Evolutionary conservation across 2,888 invertebrate species (phyloP).

Genomic region (Melanargia galathea): DNA sequence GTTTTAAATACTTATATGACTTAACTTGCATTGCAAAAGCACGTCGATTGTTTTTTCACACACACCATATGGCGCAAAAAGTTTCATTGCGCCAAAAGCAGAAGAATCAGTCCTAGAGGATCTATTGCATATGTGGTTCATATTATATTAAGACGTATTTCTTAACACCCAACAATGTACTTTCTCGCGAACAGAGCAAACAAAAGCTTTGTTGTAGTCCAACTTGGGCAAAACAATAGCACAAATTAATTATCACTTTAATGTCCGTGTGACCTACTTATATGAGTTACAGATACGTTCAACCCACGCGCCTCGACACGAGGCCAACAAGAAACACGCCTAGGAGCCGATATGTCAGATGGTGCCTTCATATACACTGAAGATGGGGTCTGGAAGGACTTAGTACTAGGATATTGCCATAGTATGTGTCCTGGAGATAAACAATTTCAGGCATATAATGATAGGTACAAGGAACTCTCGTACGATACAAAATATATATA

Average conservation of each 20-base stretch:
- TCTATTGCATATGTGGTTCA: constrained; percentile 11
- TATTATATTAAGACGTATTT: constrained; percentile 18
- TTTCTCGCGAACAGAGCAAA: constrained; percentile 34
- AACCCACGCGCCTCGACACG: constrained; percentile 51
- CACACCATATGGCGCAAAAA: background rate
- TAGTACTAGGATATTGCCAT: background rate
- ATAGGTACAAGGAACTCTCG: no score
- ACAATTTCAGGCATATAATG: no score
- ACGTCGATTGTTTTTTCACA: background rate
- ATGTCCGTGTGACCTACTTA: constrained; percentile 55
- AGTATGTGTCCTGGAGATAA: no score
- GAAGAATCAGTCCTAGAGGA: constrained; percentile 7
- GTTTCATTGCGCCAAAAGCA: constrained; percentile 9
- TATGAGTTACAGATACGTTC: constrained; percentile 43
- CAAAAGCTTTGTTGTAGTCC: constrained; percentile 40
- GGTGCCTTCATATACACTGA: background rate
- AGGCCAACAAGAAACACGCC: background rate
- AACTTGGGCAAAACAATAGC: constrained; percentile 44
- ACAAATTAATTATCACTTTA: constrained; percentile 49
- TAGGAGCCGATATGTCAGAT: background rate
- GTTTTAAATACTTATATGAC: background rate
- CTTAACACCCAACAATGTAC: constrained; percentile 32
- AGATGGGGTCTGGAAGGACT: background rate
- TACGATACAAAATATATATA: no score
- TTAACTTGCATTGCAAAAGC: background rate